Percentiles rank a stretch among this genome's conserved stretches.
These are phyloP conservation scores for Percina caprodes DNA, from an alignment of 2,113 vertebrate genomes.

Conservation along the genomic window DNA sequence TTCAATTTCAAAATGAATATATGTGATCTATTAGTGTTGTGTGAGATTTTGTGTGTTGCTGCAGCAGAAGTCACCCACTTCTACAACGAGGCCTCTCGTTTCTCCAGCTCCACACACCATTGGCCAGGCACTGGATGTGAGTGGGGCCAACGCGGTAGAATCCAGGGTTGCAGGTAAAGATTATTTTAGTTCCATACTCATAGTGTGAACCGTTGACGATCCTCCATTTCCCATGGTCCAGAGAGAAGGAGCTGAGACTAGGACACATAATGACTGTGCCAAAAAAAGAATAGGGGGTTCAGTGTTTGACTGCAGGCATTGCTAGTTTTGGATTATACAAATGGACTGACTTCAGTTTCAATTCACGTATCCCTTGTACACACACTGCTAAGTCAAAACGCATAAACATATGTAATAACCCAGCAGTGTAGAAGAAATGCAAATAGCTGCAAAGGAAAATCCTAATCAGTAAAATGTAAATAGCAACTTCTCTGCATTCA, in stretches of 20 bases:
- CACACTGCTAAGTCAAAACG: conserved; percentile 14
- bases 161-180: conserved; percentile 96
- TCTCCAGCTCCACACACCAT: conserved; percentile 97
- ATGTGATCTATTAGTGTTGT: not conserved
- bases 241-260: conserved; percentile 94
- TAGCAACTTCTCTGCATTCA: conserved; percentile 36
- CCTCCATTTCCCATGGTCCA: conserved; percentile 97
- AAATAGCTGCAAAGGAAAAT: not conserved
- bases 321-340: conserved; percentile 33
- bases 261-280: conserved; percentile 92
- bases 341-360: conserved; percentile 10
- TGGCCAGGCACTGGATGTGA: conserved; percentile 93
- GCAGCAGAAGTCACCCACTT: conserved; percentile 82
- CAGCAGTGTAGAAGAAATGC: conserved; percentile 14
- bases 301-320: not conserved
- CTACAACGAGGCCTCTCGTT: conserved; percentile 94
- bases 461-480: conserved; percentile 34
- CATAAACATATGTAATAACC: conserved; percentile 11
- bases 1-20: not conserved
- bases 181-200: conserved; percentile 94
- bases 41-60: not conserved
- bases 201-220: conserved; percentile 97
- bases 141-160: conserved; percentile 94
- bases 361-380: conserved; percentile 33
- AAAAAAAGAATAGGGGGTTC: not conserved